These are phyloP conservation scores for Rousettus madagascariensis DNA, from an alignment of 2,797 vertebrate species.

Conservation along the genomic window DNA sequence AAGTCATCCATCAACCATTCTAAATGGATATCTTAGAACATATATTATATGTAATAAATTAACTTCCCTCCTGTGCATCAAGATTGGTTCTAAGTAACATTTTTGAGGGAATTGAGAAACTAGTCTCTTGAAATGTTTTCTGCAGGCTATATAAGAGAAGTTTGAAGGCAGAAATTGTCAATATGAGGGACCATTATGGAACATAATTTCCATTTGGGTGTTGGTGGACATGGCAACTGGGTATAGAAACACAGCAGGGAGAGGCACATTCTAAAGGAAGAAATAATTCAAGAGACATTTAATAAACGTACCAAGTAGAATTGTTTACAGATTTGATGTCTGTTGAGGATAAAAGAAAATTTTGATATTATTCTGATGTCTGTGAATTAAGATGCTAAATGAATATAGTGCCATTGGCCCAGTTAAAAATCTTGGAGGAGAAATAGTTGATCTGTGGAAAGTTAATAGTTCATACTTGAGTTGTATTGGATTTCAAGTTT, in stretches of 20 bases:
- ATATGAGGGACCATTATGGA: not conserved
- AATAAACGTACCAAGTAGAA: not conserved
- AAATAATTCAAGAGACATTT: not conserved
- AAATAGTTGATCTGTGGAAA: not conserved
- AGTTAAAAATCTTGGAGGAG: not conserved
- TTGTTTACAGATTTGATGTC: not conserved
- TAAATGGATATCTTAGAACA: not conserved
- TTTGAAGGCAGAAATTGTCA: not conserved
- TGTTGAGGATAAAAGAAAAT: not conserved
- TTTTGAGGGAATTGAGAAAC: not conserved
- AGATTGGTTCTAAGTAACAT: not conserved
- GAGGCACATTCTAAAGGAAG: not conserved
- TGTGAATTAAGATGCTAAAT: not conserved
- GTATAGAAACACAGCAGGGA: not conserved
- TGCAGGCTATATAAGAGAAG: not conserved
- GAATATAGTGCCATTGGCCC: not conserved
- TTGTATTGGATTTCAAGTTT: not conserved
- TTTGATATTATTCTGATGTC: not conserved
- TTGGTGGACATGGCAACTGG: not conserved
- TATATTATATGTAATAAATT: not conserved
- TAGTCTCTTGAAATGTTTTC: not conserved
- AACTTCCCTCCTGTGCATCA: not conserved
- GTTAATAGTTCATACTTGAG: not conserved
- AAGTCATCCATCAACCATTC: not conserved
- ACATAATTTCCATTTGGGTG: not conserved